Evolutionary conservation across 2,888 invertebrate species (phyloP).

Genomic region (Tetramorium bicarinatum): DNA sequence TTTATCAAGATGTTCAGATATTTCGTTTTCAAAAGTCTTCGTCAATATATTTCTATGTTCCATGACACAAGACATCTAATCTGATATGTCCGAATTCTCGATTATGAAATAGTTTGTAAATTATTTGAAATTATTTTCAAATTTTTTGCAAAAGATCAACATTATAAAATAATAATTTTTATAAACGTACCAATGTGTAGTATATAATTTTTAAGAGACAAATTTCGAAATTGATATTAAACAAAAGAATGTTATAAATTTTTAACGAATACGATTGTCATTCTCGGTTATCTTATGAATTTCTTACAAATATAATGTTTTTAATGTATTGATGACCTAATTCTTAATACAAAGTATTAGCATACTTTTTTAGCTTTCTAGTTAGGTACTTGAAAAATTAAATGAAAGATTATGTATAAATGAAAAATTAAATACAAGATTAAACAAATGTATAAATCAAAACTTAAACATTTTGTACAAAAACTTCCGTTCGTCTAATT

Average conservation of each 20-base stretch:
- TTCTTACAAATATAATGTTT: neutral
- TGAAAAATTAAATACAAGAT: neutral
- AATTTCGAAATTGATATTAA: neutral
- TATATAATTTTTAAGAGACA: neutral
- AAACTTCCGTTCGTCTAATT: neutral
- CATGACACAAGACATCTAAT: neutral
- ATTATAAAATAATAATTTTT: neutral
- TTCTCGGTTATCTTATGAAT: neutral
- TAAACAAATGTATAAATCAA: constrained; percentile 12
- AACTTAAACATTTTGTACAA: neutral
- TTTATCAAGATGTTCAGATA: constrained; percentile 51
- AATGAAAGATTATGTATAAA: neutral
- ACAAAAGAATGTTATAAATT: neutral
- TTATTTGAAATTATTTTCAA: neutral
- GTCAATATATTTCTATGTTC: neutral
- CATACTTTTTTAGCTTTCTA: neutral
- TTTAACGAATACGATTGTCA: neutral
- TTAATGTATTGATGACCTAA: neutral
- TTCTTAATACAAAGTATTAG: neutral
- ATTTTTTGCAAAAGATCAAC: neutral
- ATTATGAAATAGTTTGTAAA: neutral
- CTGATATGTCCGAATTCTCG: neutral
- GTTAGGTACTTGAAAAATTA: neutral
- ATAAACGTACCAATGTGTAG: neutral
- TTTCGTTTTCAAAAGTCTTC: constrained; percentile 3